phyloP scores from a whole-genome alignment of 2,888 invertebrate genomes.

The Lasius platythorax region DNA sequence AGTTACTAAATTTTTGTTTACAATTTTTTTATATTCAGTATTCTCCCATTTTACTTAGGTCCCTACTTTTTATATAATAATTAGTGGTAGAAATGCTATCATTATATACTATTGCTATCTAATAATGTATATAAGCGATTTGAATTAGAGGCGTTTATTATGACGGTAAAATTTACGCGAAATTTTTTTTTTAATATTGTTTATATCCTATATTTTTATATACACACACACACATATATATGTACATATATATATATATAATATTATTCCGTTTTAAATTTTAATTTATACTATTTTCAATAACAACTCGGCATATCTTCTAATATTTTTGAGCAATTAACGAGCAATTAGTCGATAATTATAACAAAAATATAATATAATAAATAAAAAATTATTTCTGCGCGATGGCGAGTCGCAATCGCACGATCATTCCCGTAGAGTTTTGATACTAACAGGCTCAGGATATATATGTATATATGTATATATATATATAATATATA shows the following conservation, averaged over 20 bases:
- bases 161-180: background rate
- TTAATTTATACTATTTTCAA: conserved; percentile 9
- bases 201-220: background rate
- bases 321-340: background rate
- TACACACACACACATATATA: background rate
- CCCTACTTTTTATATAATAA: background rate
- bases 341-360: background rate
- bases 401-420: background rate
- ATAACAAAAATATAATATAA: background rate
- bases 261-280: background rate
- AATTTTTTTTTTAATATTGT: background rate
- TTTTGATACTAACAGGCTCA: conserved; percentile 71
- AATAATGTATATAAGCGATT: background rate
- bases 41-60: background rate
- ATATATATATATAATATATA: background rate
- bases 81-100: background rate
- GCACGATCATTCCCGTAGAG: conserved; percentile 46
- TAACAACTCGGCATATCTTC: background rate
- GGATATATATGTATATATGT: conserved; percentile 21
- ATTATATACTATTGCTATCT: background rate
- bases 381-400: conserved; percentile 15
- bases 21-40: background rate
- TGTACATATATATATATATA: background rate
- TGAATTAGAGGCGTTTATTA: background rate
- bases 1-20: background rate